These are phyloP conservation scores for Amniataba percoides DNA, from an alignment of 2,797 vertebrate species.

Conservation along the genomic window DNA sequence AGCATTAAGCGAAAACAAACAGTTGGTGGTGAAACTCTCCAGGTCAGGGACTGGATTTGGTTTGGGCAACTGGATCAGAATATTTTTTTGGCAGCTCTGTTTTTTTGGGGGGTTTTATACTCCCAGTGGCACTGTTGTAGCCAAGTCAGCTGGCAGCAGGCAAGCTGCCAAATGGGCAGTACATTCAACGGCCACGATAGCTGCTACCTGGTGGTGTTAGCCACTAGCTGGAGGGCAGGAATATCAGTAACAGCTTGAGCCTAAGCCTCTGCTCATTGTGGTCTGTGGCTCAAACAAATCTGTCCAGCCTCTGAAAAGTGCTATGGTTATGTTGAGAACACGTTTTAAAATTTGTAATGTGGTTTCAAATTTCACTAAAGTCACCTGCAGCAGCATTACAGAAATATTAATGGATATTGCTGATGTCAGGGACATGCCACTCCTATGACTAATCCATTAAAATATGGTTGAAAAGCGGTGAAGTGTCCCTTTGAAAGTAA, in stretches of 20 bases:
- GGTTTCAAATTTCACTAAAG: slow-evolving; percentile 3
- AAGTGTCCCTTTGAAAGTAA: slow-evolving; percentile 36
- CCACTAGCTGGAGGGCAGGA: slow-evolving; percentile 1
- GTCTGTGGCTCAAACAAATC: slow-evolving; percentile 7
- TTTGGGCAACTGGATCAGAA: neutral
- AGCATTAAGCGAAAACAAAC: neutral
- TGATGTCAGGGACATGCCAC: slow-evolving; percentile 11
- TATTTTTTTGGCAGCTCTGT: neutral
- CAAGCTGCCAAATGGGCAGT: neutral
- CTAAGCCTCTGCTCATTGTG: neutral
- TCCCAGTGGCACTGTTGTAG: neutral
- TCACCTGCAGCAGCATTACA: neutral
- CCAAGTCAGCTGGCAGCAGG: neutral
- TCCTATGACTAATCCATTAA: slow-evolving; percentile 10
- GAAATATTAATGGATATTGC: neutral
- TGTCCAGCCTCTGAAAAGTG: neutral
- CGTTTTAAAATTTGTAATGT: neutral
- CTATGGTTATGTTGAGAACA: neutral
- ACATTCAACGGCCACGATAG: neutral
- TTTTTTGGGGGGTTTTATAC: too few species aligned
- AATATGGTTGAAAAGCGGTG: slow-evolving; percentile 10
- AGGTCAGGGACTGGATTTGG: neutral
- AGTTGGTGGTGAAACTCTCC: neutral
- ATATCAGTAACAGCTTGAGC: slow-evolving; percentile 9
- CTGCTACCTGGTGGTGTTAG: slow-evolving; percentile 6